Conservation (phyloP, 2,113 vertebrate genomes). For the Ctenodactylus gundi region DNA sequence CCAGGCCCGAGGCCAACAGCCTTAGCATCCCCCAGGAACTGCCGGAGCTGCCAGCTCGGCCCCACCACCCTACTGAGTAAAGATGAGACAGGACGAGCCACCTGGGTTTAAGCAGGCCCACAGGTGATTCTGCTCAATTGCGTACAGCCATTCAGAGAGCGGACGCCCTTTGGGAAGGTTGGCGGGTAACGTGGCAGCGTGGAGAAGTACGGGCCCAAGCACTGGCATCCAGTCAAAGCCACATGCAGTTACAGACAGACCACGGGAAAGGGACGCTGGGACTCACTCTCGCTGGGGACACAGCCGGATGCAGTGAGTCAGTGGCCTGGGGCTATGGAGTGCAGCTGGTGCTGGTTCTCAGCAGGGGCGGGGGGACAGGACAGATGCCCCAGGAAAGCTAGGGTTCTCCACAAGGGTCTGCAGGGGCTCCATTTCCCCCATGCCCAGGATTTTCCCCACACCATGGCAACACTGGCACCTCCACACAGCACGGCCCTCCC, state of each 20-base stretch:
- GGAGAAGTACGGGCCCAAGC: no score
- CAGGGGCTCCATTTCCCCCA: not conserved
- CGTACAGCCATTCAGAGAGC: not conserved
- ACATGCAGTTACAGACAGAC: no score
- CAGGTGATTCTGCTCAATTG: not conserved
- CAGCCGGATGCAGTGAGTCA: not conserved
- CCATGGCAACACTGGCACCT: not conserved
- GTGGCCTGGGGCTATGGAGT: not conserved
- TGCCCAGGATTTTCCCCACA: not conserved
- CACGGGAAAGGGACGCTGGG: not conserved
- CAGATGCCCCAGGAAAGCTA: not conserved
- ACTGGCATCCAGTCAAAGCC: no score
- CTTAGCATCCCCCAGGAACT: not conserved
- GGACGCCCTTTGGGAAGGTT: no score
- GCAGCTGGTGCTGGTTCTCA: not conserved
- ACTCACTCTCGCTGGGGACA: no score
- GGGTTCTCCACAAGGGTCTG: not conserved
- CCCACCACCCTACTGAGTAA: not conserved
- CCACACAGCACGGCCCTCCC: not conserved
- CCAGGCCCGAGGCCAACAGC: not conserved
- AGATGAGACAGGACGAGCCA: no score
- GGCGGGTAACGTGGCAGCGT: no score
- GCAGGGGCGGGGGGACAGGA: no score
- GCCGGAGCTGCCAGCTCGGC: not conserved
- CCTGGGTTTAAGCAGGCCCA: not conserved